Evolutionary conservation across 2,888 invertebrate genomes (phyloP).

Genomic region (Cataglyphis altisquamis): DNA sequence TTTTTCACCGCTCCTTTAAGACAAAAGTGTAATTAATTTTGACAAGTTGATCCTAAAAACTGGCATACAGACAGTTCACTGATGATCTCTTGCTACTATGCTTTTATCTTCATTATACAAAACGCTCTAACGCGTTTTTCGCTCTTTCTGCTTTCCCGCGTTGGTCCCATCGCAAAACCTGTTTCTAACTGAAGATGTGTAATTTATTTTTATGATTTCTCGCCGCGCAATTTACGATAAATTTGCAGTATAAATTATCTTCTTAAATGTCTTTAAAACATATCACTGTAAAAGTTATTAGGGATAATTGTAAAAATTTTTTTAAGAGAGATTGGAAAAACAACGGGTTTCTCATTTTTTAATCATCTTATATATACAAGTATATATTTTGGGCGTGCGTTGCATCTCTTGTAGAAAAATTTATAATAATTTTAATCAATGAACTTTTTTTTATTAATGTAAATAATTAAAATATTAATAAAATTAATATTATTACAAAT

Average conservation of each 20-base stretch:
- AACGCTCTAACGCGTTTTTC: constrained; percentile 35
- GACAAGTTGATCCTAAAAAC: constrained; percentile 44
- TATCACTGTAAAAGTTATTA: neutral
- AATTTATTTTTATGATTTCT: constrained; percentile 41
- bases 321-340: neutral
- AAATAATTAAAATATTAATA: neutral
- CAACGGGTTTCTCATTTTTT: neutral
- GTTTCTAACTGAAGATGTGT: constrained; percentile 61
- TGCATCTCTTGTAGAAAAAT: neutral
- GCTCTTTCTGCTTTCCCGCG: constrained; percentile 14
- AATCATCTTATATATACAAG: neutral
- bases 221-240: constrained; percentile 20
- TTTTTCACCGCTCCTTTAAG: constrained; percentile 38
- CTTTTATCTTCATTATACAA: constrained; percentile 47
- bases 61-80: neutral
- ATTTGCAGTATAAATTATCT: constrained; percentile 28
- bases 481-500: neutral
- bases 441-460: neutral
- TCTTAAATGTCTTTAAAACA: constrained; percentile 11
- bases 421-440: constrained; percentile 13
- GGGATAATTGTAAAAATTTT: neutral
- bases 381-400: neutral
- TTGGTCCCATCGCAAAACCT: constrained; percentile 42
- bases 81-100: constrained; percentile 8
- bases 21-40: constrained; percentile 47